Percentiles rank a stretch among this genome's conserved stretches.
phyloP scores from a whole-genome alignment of 2,888 invertebrate species.

The Dugesia japonica region DNA sequence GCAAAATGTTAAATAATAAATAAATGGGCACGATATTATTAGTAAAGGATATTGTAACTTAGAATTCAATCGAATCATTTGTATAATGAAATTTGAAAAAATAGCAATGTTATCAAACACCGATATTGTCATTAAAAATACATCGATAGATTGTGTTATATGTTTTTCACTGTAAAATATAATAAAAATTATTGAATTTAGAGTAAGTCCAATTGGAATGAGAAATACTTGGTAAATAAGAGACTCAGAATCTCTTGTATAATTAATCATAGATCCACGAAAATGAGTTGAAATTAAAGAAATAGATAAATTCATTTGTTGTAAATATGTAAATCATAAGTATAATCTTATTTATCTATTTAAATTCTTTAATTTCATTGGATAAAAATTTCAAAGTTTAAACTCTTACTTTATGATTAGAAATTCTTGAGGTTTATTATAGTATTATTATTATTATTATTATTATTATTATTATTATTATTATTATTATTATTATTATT shows the following conservation, averaged over 20 bases:
- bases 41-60: background rate
- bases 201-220: background rate
- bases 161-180: background rate
- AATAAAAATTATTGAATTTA: background rate
- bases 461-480: too few species aligned
- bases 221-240: background rate
- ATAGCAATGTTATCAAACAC: slow-evolving; percentile 15
- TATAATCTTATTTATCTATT: background rate
- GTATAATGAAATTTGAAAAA: background rate
- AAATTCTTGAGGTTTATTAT: too few species aligned
- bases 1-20: background rate
- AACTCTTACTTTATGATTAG: too few species aligned
- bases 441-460: too few species aligned
- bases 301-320: background rate
- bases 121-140: background rate
- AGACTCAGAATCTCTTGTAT: background rate
- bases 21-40: background rate
- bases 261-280: background rate
- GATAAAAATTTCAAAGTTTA: background rate
- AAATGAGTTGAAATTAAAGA: background rate
- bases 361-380: background rate
- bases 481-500: too few species aligned
- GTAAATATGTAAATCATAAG: background rate
- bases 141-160: background rate
- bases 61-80: background rate